Evolutionary conservation across 1,140 invertebrate species (phyloP), one percentile per base, ranked within the genome.

Genomic region (Phortica variegata): DNA sequence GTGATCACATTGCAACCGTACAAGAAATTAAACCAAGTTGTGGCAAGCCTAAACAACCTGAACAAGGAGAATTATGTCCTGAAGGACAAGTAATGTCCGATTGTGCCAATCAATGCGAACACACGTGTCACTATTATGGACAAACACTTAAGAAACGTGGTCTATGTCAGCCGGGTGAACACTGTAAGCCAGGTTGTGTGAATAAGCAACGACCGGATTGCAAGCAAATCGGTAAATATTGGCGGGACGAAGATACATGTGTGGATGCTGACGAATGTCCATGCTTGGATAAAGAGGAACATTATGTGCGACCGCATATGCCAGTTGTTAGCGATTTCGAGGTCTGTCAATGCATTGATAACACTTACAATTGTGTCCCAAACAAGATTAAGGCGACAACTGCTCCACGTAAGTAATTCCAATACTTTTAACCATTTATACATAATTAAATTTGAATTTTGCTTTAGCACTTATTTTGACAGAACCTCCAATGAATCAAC

Each of bases 271-370:
- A 81, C 20, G 85, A 89, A 47, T 91, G 89, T 60, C 84, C 84
- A 3, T 91, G 89, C 60, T 75, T 79, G 21, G 81, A 84, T 17
- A 73, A 80, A 8, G 71, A 82, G 17, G 85, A 85, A 26, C 73
- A 79, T 44, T 73, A 82, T 5, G 77, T 90, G 2, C 61, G 72
- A 43, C 71, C 72, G 0, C 72, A 75, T 39, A 69, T 60, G 38
- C 66, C 63, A 2, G 68, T 72, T 15, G 31, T 65, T 0, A 54
- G 47, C 3, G 65, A 72, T 17, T 43, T 49, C 57, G 79, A 83
- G 61, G 79, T 81, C 13, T 91, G 89, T 56, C 87, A 90, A 56
- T 92, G 89, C 57, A 73, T 89, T 1, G 81, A 88, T 56, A 89
- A 91, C 73, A 79, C 79, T n/a, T 83, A 57, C 3, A 87, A 51